Evolutionary conservation across 2,888 invertebrate species (phyloP).

Genomic region (Hydriomena furcata): DNA sequence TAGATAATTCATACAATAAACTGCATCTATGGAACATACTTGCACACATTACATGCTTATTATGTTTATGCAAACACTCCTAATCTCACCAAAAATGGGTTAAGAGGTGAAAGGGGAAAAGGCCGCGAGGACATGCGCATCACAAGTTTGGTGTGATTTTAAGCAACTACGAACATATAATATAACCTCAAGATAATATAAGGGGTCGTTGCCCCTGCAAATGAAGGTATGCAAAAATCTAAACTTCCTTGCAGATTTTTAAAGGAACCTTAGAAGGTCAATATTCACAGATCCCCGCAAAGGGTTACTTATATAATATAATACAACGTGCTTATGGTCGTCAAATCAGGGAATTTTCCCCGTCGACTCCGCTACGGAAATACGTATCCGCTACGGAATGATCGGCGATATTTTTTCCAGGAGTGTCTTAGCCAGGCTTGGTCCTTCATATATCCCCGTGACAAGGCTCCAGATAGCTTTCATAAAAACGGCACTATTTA

Average conservation of each 20-base stretch:
- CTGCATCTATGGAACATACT: not conserved
- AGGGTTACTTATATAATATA: not conserved
- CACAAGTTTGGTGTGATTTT: not conserved
- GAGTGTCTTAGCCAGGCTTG: constrained; percentile 19
- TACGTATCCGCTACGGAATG: constrained; percentile 26
- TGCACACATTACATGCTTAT: not conserved
- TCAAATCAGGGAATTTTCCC: constrained; percentile 26
- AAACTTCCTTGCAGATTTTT: not conserved
- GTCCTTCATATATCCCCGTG: constrained; percentile 8
- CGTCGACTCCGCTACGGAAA: constrained; percentile 29
- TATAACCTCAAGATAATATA: too few species aligned
- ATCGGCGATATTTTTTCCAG: constrained; percentile 23
- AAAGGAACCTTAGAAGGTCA: not conserved
- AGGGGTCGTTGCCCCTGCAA: too few species aligned
- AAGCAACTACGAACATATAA: not conserved
- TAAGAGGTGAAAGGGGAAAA: not conserved
- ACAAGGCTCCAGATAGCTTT: not conserved
- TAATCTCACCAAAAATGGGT: not conserved
- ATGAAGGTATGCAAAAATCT: too few species aligned
- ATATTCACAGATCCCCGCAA: not conserved
- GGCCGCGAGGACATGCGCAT: not conserved
- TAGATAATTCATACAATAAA: not conserved
- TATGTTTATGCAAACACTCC: not conserved
- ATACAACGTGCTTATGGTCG: not conserved
- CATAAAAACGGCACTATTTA: not conserved